Evolutionary conservation across 2,888 invertebrate genomes (phyloP).

Genomic region (Caradrina clavipalpis): DNA sequence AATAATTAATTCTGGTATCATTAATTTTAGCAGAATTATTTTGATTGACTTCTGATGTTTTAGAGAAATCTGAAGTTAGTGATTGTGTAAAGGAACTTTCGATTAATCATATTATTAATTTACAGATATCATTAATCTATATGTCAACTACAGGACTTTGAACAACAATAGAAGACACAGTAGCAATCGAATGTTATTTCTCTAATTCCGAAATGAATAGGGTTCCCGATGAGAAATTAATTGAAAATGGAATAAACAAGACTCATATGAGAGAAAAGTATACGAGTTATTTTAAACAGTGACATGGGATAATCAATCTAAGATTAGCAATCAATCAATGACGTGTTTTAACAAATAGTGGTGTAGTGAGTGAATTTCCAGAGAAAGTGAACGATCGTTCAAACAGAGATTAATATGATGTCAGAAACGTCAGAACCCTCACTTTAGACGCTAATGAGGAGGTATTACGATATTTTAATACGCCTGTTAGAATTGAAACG

Average conservation of each 20-base stretch:
- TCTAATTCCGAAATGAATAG: conserved; percentile 38
- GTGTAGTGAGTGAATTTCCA: conserved; percentile 69
- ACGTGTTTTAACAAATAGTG: conserved; percentile 68
- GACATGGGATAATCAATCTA: conserved; percentile 62
- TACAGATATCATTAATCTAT: conserved; percentile 37
- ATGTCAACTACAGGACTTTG: conserved; percentile 33
- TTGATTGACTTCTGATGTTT: conserved; percentile 39
- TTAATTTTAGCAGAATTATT: conserved; percentile 1
- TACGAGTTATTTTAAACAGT: conserved; percentile 59
- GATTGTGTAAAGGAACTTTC: conserved; percentile 28
- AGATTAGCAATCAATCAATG: conserved; percentile 78
- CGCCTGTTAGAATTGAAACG: conserved; percentile 58
- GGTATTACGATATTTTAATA: conserved; percentile 71
- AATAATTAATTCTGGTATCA: conserved; percentile 29
- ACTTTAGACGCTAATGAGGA: conserved; percentile 78
- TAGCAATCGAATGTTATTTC: conserved; percentile 34
- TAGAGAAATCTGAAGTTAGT: conserved; percentile 27
- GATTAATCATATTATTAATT: conserved; percentile 30
- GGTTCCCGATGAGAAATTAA: conserved; percentile 42
- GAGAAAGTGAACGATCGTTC: conserved; percentile 73
- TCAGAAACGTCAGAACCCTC: conserved; percentile 72
- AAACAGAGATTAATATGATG: conserved; percentile 64
- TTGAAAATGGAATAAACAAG: conserved; percentile 46
- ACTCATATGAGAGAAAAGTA: conserved; percentile 36
- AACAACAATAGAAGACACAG: conserved; percentile 32